Base-by-base conservation (phyloP, 2,113 vertebrate species). In the Myotis davidii region DNA sequence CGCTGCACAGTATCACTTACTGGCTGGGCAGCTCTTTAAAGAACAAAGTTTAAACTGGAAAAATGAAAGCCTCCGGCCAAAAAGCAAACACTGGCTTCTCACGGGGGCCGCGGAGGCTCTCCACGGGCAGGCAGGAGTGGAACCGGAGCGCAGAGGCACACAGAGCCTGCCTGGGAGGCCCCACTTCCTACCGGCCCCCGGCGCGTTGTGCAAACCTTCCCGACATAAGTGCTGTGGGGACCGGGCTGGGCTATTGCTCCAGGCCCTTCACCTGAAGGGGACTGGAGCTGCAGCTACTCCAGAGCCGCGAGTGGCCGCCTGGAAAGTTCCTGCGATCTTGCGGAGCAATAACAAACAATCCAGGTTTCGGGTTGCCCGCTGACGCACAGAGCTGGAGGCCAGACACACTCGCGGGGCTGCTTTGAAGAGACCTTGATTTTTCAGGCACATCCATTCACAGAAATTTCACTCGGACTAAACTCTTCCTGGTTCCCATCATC, bases 271-370 rank as follows among this genome's bases (percentile, higher is more conserved):
- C 64, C 73, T 14, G 0, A 95, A 93, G 56, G 14, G 77, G 32
- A 81, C 7, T 32, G 29, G 8, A 82, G 59, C 91, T 97, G 70
- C 86, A 79, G 90, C 88, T 91, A 85, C 96, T 88, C 95, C 94
- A 92, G 97, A 1, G 29, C 54, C 76, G 29, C 18, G 94, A 95
- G 32, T 54, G 67, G 42, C 27, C 39, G 54, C 76, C 67, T 52
- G n/a, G 52, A 74, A 94, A 96, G 96, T 97, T 94, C 94, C 81
- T 98, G 96, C 76, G 56, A 90, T 96, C 90, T 95, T 96, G 74
- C 59, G 85, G 0, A 88, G 93, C 78, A 92, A 85, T 67, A 97
- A 97, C 91, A 93, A 98, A 96, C 94, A 87, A 32, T 52, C 90
- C 39, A 77, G 54, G 78, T 92, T 97, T 96, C 94, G 97, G 88